These are phyloP conservation scores for Ailuropoda melanoleuca DNA, from an alignment of 2,113 vertebrate genomes.

Conservation along the genomic window DNA sequence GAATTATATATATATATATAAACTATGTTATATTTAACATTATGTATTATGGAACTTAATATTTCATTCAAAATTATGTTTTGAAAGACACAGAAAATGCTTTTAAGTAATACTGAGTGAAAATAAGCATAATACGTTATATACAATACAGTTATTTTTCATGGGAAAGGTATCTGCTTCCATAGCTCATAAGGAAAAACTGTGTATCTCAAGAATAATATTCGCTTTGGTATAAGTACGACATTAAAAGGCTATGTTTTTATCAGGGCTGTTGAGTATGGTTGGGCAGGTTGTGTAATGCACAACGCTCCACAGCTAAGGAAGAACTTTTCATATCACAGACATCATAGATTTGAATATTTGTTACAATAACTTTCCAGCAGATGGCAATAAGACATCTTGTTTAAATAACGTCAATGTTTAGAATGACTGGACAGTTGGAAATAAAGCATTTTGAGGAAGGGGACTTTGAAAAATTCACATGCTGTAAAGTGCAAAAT, in stretches of 20 bases:
- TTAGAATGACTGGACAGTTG: not conserved
- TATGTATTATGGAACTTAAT: not conserved
- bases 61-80: not conserved
- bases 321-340: not conserved
- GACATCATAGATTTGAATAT: not conserved
- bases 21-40: not conserved
- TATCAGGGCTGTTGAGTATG: not conserved
- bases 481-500: not conserved
- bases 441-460: not conserved
- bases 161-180: not conserved
- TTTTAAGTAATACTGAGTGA: not conserved
- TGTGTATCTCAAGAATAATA: not conserved
- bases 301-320: not conserved
- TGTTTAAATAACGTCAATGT: not conserved
- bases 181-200: not conserved
- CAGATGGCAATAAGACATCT: slow-evolving; percentile 34
- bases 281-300: not conserved
- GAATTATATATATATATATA: not conserved
- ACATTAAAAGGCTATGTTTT: not conserved
- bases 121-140: not conserved
- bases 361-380: not conserved
- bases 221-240: not conserved
- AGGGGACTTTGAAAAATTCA: not conserved
- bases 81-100: not conserved
- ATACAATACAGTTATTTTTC: not conserved